A percentile compares a stretch with the other conserved stretches of the same genome.
Conservation (phyloP, 2,113 vertebrate species). For the Mionectes macconnelli region DNA sequence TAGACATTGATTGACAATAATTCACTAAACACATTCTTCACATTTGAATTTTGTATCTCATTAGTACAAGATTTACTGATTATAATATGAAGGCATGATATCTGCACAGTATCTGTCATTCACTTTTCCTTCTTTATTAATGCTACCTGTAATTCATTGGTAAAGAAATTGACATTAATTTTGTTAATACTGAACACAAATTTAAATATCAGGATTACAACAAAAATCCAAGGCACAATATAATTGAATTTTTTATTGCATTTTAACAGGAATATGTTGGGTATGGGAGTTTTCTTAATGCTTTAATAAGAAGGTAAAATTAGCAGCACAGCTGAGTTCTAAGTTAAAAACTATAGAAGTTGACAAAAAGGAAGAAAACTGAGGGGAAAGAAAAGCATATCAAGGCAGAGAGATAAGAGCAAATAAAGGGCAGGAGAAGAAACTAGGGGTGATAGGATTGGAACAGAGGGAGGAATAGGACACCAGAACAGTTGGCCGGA, state of each 20-base stretch:
- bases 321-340: not conserved
- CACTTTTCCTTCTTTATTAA: constrained; percentile 62
- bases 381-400: not conserved
- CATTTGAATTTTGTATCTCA: constrained; percentile 72
- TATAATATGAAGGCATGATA: constrained; percentile 43
- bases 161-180: constrained; percentile 68
- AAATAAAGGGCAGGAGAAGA: not conserved
- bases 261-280: constrained; percentile 39
- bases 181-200: constrained; percentile 63
- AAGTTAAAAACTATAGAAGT: not conserved
- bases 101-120: constrained; percentile 53
- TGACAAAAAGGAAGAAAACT: not conserved
- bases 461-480: not conserved
- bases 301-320: constrained; percentile 34
- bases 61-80: constrained; percentile 73
- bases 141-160: constrained; percentile 57
- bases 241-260: constrained; percentile 68
- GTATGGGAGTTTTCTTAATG: not conserved
- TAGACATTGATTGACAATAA: constrained; percentile 73
- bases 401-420: not conserved
- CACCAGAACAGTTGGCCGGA: not conserved
- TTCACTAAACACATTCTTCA: constrained; percentile 70
- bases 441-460: not conserved
- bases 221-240: constrained; percentile 47
- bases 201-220: constrained; percentile 63